phyloP scores from a whole-genome alignment of 2,797 vertebrate genomes.

The Chiroxiphia lanceolata region DNA sequence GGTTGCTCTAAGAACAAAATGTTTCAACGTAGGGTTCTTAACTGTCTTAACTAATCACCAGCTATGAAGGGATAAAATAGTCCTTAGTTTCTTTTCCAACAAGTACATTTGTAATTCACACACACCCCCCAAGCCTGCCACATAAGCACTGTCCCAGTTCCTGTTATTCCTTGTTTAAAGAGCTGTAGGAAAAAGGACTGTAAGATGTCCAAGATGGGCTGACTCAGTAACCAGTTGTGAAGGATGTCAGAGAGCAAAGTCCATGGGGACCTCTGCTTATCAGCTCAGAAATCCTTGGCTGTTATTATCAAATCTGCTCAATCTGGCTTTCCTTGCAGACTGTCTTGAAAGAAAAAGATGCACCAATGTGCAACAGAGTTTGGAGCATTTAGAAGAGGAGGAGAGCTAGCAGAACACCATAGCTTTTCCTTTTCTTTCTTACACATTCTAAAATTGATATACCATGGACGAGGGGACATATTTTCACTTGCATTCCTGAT shows the following conservation, averaged over 20 bases:
- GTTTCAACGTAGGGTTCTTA: not conserved
- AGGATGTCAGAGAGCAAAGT: not conserved
- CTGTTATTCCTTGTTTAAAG: not conserved
- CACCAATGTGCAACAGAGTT: not conserved
- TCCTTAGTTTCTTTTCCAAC: not conserved
- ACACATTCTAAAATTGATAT: not conserved
- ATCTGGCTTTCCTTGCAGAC: not conserved
- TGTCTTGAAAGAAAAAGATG: not conserved
- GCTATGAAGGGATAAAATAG: not conserved
- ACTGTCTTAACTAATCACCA: not conserved
- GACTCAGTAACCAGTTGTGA: not conserved
- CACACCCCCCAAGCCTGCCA: not conserved
- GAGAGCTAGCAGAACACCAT: not conserved
- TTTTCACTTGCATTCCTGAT: not conserved
- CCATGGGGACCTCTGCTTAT: not conserved
- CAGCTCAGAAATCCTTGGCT: conserved; percentile 1
- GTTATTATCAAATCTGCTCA: not conserved
- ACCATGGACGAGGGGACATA: not conserved
- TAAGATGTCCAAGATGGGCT: not conserved
- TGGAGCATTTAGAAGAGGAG: not conserved
- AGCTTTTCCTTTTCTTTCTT: not conserved
- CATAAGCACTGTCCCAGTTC: not conserved
- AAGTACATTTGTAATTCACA: not conserved
- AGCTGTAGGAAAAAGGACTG: not conserved
- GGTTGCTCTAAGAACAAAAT: not conserved